phyloP scores from a whole-genome alignment of 1,140 invertebrate genomes.

The Drosophila oshimai region DNA sequence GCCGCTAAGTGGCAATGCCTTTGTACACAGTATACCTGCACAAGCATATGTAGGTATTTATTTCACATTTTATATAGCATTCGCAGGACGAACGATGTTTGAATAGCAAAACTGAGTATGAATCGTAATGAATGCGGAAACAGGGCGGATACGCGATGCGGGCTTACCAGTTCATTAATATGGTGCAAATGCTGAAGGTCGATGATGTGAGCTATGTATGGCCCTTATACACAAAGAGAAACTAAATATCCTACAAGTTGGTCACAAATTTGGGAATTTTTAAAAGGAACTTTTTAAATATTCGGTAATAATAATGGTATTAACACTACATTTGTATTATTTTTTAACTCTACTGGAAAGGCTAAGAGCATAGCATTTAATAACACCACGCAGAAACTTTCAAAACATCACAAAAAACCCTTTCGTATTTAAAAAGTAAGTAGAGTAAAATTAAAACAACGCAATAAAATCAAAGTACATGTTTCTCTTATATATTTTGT shows the following conservation, averaged over 20 bases:
- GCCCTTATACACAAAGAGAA: neutral
- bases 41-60: slow-evolving; percentile 10
- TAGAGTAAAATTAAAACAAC: no score
- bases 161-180: slow-evolving; percentile 47
- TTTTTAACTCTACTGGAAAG: no score
- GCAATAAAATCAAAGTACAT: no score
- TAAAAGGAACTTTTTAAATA: neutral
- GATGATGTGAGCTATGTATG: slow-evolving; percentile 16
- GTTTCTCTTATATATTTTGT: no score
- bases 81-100: slow-evolving; percentile 30
- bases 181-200: slow-evolving; percentile 39
- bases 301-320: no score
- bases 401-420: no score
- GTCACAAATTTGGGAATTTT: neutral
- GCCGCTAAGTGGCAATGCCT: slow-evolving; percentile 38
- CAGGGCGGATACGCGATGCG: slow-evolving; percentile 28
- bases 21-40: neutral
- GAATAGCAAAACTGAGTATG: slow-evolving; percentile 69
- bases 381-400: no score
- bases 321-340: no score
- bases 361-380: no score
- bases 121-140: slow-evolving; percentile 61
- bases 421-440: no score
- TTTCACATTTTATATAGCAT: slow-evolving; percentile 14
- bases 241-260: neutral